Evolutionary conservation across 2,113 vertebrate genomes (phyloP).

Genomic region (Puffinus mauretanicus): DNA sequence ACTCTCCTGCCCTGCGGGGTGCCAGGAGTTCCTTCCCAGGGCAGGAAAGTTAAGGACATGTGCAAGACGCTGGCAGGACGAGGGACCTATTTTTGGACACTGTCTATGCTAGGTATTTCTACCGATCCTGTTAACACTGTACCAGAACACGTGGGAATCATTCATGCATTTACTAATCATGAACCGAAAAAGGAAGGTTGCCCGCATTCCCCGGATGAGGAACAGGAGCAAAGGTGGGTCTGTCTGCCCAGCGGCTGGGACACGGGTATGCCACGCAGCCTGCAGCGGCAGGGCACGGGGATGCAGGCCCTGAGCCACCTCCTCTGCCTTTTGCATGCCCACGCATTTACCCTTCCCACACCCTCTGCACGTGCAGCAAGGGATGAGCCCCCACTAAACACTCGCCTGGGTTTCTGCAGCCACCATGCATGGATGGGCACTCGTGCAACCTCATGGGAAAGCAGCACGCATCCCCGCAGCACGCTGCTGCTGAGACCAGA

Average conservation of each 20-base stretch:
- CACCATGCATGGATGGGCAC: rapidly evolving
- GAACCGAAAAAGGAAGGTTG: background rate
- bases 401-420: background rate
- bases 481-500: background rate
- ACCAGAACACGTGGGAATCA: background rate
- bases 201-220: background rate
- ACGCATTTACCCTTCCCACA: background rate
- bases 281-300: background rate
- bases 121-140: background rate
- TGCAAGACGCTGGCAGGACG: background rate
- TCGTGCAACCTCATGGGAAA: background rate
- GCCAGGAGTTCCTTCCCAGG: constrained; percentile 1
- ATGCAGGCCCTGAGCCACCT: background rate
- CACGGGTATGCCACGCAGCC: rapidly evolving
- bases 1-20: background rate
- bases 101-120: constrained; percentile 11
- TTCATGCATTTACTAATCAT: background rate
- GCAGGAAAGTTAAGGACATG: constrained; percentile 37
- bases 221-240: background rate
- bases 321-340: background rate
- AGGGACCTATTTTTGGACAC: constrained; percentile 11
- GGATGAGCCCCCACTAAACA: background rate
- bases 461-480: background rate
- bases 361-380: rapidly evolving
- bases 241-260: background rate